Evolutionary conservation across 2,888 invertebrate species (phyloP), one percentile per base, ranked within the genome.

Genomic region (Eupithecia tripunctaria): DNA sequence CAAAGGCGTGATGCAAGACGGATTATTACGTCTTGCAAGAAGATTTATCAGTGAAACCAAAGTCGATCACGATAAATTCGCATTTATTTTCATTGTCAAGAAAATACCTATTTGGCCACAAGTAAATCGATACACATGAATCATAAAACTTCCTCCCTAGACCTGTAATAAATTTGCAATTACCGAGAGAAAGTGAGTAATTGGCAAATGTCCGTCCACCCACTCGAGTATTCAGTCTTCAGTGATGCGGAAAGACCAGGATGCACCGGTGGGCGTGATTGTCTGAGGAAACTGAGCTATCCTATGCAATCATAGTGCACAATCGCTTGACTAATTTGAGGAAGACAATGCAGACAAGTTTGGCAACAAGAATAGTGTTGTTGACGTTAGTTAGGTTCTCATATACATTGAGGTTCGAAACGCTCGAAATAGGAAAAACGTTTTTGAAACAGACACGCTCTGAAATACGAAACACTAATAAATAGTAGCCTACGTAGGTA

Each of bases 111-210:
- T 79, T 76, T 70, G 36, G 14, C 67, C 25, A 56, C 41, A 74
- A 63, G 77, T 76, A 77, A 78, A 72, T 47, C 71, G 72, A 78
- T 75, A 74, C 74, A 73, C 80, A 81, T 87, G 87, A 88, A 82
- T 87, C 85, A 88, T 79, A 75, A 76, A 80, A 81, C 80, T 78
- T 81, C 84, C 82, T 78, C 81, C 84, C 82, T 80, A 79, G 73
- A 74, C 67, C 62, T 70, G 51, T 69, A 69, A 81, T 84, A 82
- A 87, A 85, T 87, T 85, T 85, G 84, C 86, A 88, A 90, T 91
- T 89, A 89, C 81, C 80, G 80, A 85, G 91, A 91, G 91, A 93
- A 93, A 93, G 92, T 89, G 88, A 89, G 89, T 87, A 89, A 89
- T 92, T 88, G 90, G 89, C 90, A 85, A 87, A 83, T 84, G 83